A percentile compares a stretch with the other conserved stretches of the same genome.
Evolutionary conservation across 2,888 invertebrate species (phyloP).

Genomic region (Scaptomyza flava): DNA sequence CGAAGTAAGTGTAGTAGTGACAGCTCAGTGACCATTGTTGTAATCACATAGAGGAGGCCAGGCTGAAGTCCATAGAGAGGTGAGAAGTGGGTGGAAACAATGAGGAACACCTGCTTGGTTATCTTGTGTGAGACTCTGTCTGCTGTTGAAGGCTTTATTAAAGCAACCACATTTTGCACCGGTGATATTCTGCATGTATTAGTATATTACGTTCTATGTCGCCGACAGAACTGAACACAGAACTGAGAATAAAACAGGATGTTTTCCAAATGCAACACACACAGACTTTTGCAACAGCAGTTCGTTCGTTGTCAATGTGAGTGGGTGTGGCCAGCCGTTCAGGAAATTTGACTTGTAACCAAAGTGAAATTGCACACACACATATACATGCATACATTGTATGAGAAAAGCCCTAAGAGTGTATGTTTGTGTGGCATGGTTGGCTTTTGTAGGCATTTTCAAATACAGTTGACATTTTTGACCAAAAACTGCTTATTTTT

Average conservation of each 20-base stretch:
- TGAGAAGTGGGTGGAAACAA: background rate
- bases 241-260: slow-evolving; percentile 30
- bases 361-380: slow-evolving; percentile 48
- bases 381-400: slow-evolving; percentile 3
- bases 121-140: slow-evolving; percentile 49
- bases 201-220: slow-evolving; percentile 34
- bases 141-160: slow-evolving; percentile 73
- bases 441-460: slow-evolving; percentile 55
- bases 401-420: background rate
- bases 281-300: slow-evolving; percentile 1
- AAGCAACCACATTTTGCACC: slow-evolving; percentile 41
- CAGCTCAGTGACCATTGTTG: slow-evolving; percentile 39
- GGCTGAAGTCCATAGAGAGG: background rate
- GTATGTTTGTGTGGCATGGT: slow-evolving; percentile 13
- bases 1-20: slow-evolving; percentile 22
- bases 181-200: slow-evolving; percentile 41
- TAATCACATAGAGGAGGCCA: slow-evolving; percentile 46
- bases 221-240: slow-evolving; percentile 2
- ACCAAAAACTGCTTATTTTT: slow-evolving; percentile 21
- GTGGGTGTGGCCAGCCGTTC: slow-evolving; percentile 40
- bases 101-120: slow-evolving; percentile 55
- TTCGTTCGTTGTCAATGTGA: slow-evolving; percentile 20
- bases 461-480: slow-evolving; percentile 52
- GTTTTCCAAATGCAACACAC: slow-evolving; percentile 48
- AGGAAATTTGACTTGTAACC: slow-evolving; percentile 75